Evolutionary conservation across 2,113 vertebrate species (phyloP), one percentile per base, ranked within the genome.

Genomic region (Apus apus): DNA sequence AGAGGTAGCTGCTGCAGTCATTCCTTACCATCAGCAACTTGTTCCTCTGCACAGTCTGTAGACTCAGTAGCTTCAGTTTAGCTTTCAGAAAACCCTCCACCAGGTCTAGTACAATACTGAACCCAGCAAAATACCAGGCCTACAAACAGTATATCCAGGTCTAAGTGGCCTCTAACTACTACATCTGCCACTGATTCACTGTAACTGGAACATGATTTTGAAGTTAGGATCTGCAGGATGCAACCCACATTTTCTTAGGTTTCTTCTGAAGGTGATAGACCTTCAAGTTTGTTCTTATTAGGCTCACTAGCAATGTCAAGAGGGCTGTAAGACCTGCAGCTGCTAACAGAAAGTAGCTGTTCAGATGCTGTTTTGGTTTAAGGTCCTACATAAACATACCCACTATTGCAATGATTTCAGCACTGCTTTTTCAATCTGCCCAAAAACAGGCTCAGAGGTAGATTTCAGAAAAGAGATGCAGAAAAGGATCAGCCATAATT

Each of bases 21-120:
- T 11, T 51, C 36, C 30, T 7, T 6, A 72, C 36, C 22, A 7
- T 1, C 21, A 26, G 29, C 2, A 0, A 21, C n/a, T 60, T 30
- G 12, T 8, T 54, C 40, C 32, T 13, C 4, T 5, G 15, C 22
- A 25, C 13, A 32, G 30, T 15, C 30, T 50, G 23, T 14, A 66
- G 51, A 18, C 29, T 20, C 1, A 0, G 13, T 22, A 46, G 56
- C 48, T 62, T 89, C 50, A 62, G 34, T 13, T 16, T 30, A 71
- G 38, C 60, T 48, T 84, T 23, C 43, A 58, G 54, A 38, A 74
- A 85, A 51, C 7, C 9, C 27, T 45, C 43, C 61, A 45, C 64
- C 48, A 62, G 19, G n/a, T 14, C 17, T 12, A 40, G 20, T 40
- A 9, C 30, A 61, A 61, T 15, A 73, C 30, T 22, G 40, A 67